phyloP scores from a whole-genome alignment of 2,888 invertebrate genomes.

The Arrhopalites spinosus region DNA sequence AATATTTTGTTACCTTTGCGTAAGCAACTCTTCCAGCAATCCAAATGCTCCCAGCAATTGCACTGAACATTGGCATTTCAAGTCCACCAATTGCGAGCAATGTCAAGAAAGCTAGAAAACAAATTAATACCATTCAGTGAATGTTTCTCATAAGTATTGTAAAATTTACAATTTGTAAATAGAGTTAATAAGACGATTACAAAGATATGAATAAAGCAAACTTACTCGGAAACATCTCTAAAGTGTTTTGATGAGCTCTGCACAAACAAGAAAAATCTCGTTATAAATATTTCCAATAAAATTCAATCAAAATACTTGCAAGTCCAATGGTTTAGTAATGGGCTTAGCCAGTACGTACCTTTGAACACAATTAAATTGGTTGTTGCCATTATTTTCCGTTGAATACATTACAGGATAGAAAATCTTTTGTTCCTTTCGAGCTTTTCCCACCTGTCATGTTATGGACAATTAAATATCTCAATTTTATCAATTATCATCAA shows the following conservation, averaged over 20 bases:
- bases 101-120: constrained; percentile 59
- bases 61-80: constrained; percentile 60
- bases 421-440: constrained; percentile 59
- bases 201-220: too few relatives aligned
- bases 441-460: constrained; percentile 57
- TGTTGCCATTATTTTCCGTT: constrained; percentile 58
- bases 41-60: constrained; percentile 61
- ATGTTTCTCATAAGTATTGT: too few relatives aligned
- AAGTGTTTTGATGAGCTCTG: constrained; percentile 55
- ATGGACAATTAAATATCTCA: not conserved
- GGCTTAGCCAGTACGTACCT: too few relatives aligned
- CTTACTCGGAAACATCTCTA: too few relatives aligned
- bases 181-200: too few relatives aligned
- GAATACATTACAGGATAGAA: constrained; percentile 62
- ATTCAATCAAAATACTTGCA: too few relatives aligned
- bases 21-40: constrained; percentile 60
- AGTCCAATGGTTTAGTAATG: too few relatives aligned
- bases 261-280: too few relatives aligned
- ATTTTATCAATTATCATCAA: not conserved
- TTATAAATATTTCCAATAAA: too few relatives aligned
- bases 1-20: constrained; percentile 57
- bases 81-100: constrained; percentile 61
- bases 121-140: too few relatives aligned
- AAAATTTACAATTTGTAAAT: too few relatives aligned
- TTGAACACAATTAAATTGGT: constrained; percentile 62